Evolutionary conservation across 2,888 invertebrate species (phyloP).

Genomic region (Megastigmus dorsalis): DNA sequence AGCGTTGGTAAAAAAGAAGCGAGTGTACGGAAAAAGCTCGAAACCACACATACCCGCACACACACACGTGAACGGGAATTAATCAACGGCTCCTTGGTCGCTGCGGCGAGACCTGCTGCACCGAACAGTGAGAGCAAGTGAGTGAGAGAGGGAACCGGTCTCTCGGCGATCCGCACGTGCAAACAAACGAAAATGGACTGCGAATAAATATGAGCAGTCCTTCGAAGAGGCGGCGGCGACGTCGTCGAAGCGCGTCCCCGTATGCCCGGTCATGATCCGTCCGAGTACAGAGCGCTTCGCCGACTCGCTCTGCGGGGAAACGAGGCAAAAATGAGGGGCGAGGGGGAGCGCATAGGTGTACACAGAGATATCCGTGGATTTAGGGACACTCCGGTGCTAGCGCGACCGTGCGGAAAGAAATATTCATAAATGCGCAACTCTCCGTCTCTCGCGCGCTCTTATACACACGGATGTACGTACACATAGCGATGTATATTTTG

Average conservation of each 20-base stretch:
- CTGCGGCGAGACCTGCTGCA: neutral
- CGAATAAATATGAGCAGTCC: conserved; percentile 70
- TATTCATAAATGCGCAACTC: conserved; percentile 50
- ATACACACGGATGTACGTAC: no score
- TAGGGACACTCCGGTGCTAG: conserved; percentile 70
- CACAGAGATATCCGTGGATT: conserved; percentile 64
- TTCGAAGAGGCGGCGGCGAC: no score
- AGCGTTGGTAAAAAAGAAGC: no score
- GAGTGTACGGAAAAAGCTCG: no score
- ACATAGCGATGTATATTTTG: no score
- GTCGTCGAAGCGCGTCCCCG: conserved; percentile 71
- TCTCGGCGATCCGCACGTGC: no score
- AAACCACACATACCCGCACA: neutral
- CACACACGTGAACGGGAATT: conserved; percentile 43
- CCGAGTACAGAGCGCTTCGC: no score
- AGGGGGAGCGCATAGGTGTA: conserved; percentile 53
- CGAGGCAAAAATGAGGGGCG: no score
- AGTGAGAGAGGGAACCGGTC: conserved; percentile 68
- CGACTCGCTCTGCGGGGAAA: neutral
- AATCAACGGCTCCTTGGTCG: conserved; percentile 27
- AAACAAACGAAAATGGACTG: conserved; percentile 74
- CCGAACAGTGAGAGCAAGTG: conserved; percentile 1
- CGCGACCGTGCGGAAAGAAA: conserved; percentile 51
- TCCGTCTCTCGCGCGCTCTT: no score
- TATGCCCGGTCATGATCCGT: conserved; percentile 74